Evolutionary conservation across 2,888 invertebrate species (phyloP), one percentile per base, ranked within the genome.

Genomic region (Caenorhabditis sp.): DNA sequence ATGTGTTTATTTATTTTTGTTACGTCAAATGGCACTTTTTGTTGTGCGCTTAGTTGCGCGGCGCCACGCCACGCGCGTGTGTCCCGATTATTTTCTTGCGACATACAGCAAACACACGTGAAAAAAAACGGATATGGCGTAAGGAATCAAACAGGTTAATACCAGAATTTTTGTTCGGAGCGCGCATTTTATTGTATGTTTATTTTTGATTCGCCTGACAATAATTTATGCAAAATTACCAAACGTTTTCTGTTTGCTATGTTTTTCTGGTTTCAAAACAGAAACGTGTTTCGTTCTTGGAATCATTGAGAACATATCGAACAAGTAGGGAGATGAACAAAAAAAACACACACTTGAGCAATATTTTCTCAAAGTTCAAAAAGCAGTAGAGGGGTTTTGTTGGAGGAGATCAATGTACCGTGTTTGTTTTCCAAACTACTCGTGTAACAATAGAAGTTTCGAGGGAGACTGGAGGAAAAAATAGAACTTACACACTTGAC

Each of bases 1-100:
- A 43, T 43, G n/a, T n/a, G 43, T 43, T 43, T 43, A 43, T 43
- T 43, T 43, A 43, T 43, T 43, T 43, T 43, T 43, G 43, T 43
- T 43, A 17, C 43, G 43, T 43, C 43, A 43, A 31, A 31, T 31
- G 31, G 31, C 31, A 31, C 31, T 31, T 31, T 31, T 31, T 10
- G n/a, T n/a, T n/a, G n/a, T n/a, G n/a, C n/a, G n/a, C n/a, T n/a
- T n/a, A n/a, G n/a, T 31, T 31, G 31, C 31, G 31, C 31, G 31
- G n/a, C n/a, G n/a, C n/a, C n/a, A n/a, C n/a, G n/a, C n/a, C 10
- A 10, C 31, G 31, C 10, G 31, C 31, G 31, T 31, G 31, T 31
- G 31, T 31, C 5, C 31, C 10, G 31, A 31, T 31, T n/a, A n/a
- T n/a, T 31, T 31, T 31, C 5, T 31, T 10, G 31, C 31, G 31